Conservation (phyloP, 2,113 vertebrate genomes). For the Condylura cristata region DNA sequence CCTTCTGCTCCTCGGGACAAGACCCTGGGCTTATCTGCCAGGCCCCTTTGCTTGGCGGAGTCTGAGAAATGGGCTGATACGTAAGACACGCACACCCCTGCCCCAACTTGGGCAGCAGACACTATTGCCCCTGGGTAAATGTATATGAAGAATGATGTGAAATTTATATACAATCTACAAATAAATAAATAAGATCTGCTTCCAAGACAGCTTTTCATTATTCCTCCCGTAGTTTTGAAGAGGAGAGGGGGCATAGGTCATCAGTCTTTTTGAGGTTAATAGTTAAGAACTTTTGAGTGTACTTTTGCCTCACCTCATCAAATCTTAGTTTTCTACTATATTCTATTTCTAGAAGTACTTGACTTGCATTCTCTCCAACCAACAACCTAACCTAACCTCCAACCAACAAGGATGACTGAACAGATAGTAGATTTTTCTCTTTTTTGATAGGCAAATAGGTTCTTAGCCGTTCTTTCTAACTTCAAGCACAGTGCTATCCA, state of each 20-base stretch:
- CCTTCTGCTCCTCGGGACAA: not conserved
- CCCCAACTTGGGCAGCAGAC: too few relatives aligned
- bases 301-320: not conserved
- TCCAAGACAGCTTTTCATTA: not conserved
- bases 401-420: not conserved
- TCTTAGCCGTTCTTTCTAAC: not conserved
- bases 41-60: too few relatives aligned
- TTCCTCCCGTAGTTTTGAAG: not conserved
- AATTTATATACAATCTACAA: too few relatives aligned
- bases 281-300: not conserved
- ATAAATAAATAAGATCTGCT: too few relatives aligned
- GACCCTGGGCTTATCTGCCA: not conserved
- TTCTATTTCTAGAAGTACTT: not conserved
- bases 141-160: too few relatives aligned
- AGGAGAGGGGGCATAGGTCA: not conserved
- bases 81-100: too few relatives aligned
- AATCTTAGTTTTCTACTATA: not conserved
- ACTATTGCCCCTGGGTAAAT: too few relatives aligned
- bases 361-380: not conserved
- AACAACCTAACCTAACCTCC: not conserved
- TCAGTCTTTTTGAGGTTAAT: not conserved
- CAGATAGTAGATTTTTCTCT: not conserved
- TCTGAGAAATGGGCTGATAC: too few relatives aligned
- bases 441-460: not conserved
- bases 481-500: not conserved